Percentiles rank a stretch among this genome's conserved stretches.
phyloP scores from a whole-genome alignment of 2,888 invertebrate genomes.

The Amphipyra berbera region DNA sequence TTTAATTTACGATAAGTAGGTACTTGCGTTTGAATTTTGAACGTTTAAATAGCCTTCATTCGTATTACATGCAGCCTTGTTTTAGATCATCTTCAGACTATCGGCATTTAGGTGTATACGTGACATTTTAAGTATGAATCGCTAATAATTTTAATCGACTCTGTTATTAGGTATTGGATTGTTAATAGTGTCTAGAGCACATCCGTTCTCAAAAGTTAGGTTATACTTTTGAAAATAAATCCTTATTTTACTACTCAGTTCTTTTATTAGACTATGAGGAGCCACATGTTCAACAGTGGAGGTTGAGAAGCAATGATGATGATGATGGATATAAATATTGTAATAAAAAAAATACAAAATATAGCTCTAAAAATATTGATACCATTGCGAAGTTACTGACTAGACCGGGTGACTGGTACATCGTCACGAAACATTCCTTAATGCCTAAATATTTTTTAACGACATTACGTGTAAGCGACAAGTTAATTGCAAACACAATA shows the following conservation, averaged over 20 bases:
- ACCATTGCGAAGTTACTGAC: neutral
- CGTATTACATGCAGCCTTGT: conserved; percentile 25
- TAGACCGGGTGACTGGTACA: conserved; percentile 4
- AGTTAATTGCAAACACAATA: conserved; percentile 22
- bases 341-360: too few relatives aligned
- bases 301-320: too few relatives aligned
- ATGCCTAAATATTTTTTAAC: conserved; percentile 22
- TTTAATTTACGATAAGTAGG: conserved; percentile 31
- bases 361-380: too few relatives aligned
- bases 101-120: conserved; percentile 29
- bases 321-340: too few relatives aligned
- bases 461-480: conserved; percentile 9
- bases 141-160: conserved; percentile 12
- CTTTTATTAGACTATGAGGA: too few relatives aligned
- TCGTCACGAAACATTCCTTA: conserved; percentile 18
- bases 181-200: neutral
- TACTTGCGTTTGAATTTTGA: conserved; percentile 15
- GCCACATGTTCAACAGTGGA: too few relatives aligned
- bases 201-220: neutral
- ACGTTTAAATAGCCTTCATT: conserved; percentile 13
- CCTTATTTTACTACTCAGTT: too few relatives aligned
- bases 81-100: conserved; percentile 34
- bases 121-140: conserved; percentile 20
- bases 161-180: neutral
- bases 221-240: neutral